Base-by-base conservation (phyloP, 2,113 vertebrate species). In the Aspiorhynchus laticeps region DNA sequence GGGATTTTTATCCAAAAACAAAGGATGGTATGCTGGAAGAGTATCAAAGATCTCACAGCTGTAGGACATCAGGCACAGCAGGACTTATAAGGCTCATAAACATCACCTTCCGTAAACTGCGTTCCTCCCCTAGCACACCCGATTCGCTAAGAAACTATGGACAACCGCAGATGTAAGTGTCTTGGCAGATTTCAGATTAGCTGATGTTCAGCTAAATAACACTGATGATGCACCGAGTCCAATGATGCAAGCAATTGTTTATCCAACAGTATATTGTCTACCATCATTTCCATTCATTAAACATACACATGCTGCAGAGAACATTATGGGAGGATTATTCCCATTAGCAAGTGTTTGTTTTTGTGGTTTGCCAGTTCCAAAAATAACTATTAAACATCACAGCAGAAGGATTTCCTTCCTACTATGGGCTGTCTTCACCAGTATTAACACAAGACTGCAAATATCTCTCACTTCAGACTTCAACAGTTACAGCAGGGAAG, bases 21-120 rank as follows among this genome's bases (percentile, higher is more conserved):
- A 74, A 86, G 51, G 46, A 43, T 43, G 48, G 85, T 69, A 81
- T 86, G 33, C 65, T 73, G 36, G 65, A 80, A 74, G 46, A 84
- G 26, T 73, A 80, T 86, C 85, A 86, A 73, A 74, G 85, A 81
- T 86, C 77, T 86, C 26, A 21, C 85, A 86, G 77, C 85, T 80
- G 67, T 59, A 46, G 19, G 65, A 86, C 77, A 48, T 81, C 85
- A 85, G 75, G 17, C 61, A 26, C 86, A 84, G 75, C 61, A 69
- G 61, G 82, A 69, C 51, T 43, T 80, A 53, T 43, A 69, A 73
- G 76, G 33, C 41, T 43, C 74, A 84, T 80, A 84, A 87, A 87
- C 86, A 87, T 78, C 53, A 77, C 65, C 63, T 84, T 87, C 82
- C 75, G 46, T 87, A 84, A 79, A 61, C 75, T 14, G 15, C 28